These are phyloP conservation scores for Pimephales promelas DNA, from an alignment of 2,113 vertebrate species.

Conservation along the genomic window DNA sequence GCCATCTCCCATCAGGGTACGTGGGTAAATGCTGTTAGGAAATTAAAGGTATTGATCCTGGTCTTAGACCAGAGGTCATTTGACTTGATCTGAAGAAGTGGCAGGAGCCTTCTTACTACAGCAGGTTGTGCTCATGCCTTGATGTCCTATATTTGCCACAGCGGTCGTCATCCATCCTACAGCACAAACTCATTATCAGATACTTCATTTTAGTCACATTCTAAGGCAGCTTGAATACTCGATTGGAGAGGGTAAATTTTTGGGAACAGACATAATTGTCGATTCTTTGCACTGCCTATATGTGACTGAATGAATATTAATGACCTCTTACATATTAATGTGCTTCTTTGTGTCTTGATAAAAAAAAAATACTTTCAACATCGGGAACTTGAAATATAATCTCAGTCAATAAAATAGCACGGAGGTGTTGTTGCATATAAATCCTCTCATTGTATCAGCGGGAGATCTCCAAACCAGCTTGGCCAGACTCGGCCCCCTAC, in stretches of 20 bases:
- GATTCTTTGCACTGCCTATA: neutral
- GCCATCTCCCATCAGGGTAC: neutral
- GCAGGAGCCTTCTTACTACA: neutral
- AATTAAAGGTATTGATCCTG: slow-evolving; percentile 21
- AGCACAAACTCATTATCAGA: slow-evolving; percentile 1
- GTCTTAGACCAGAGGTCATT: slow-evolving; percentile 23
- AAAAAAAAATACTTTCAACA: neutral
- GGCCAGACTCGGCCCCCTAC: neutral
- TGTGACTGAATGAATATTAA: neutral
- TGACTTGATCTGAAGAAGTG: neutral
- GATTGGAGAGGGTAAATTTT: neutral
- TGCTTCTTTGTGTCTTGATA: neutral
- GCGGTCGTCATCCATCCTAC: neutral
- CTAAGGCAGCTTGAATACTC: neutral
- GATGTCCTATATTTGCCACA: neutral
- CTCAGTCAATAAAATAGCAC: slow-evolving; percentile 6
- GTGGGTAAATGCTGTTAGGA: neutral
- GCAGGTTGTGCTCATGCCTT: neutral
- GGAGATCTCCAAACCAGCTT: slow-evolving; percentile 34
- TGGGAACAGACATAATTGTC: neutral
- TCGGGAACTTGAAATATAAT: neutral
- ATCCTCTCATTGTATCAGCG: slow-evolving; percentile 11
- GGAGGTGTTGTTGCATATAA: neutral
- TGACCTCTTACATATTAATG: slow-evolving; percentile 4
- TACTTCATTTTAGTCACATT: neutral